Percentiles rank a stretch among this genome's conserved stretches.
These are phyloP conservation scores for Chiroxiphia lanceolata DNA, from an alignment of 2,797 vertebrate genomes.

Conservation along the genomic window DNA sequence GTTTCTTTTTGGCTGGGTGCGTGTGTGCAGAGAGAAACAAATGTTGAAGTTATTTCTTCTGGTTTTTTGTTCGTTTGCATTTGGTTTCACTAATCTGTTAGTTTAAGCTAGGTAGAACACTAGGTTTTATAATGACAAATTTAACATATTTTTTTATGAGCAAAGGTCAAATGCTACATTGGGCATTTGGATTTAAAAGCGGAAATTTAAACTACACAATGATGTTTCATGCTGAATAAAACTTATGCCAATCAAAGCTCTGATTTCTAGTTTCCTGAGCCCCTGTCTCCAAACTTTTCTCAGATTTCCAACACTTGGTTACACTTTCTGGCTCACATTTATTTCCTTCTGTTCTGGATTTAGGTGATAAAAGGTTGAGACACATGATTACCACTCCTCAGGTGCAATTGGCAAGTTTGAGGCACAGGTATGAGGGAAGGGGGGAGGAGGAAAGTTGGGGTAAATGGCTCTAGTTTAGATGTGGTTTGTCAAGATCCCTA, in stretches of 20 bases:
- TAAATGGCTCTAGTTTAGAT: background rate
- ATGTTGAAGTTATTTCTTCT: background rate
- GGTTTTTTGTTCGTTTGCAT: background rate
- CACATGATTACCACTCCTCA: conserved; percentile 1
- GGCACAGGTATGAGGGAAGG: background rate
- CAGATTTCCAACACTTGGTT: conserved; percentile 55
- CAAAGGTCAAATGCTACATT: conserved; percentile 53
- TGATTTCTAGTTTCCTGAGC: conserved; percentile 62
- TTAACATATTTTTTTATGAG: conserved; percentile 57
- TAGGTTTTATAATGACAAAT: conserved; percentile 7
- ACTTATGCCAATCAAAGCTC: conserved; percentile 65
- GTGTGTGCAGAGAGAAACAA: background rate
- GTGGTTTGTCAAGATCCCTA: background rate
- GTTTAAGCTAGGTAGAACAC: background rate
- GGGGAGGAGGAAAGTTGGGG: background rate
- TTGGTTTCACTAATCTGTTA: background rate
- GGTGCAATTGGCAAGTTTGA: conserved; percentile 8
- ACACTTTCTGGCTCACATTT: conserved; percentile 36
- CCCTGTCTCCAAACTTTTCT: conserved; percentile 64
- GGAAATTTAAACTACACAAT: conserved; percentile 71
- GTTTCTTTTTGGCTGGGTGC: accelerated
- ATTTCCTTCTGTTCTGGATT: conserved; percentile 42
- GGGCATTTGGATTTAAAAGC: conserved; percentile 65
- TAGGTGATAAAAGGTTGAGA: conserved; percentile 41
- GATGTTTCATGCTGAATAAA: conserved; percentile 69